These are phyloP conservation scores for Schizotus pectinicornis DNA, from an alignment of 2,888 invertebrate species.

Conservation along the genomic window DNA sequence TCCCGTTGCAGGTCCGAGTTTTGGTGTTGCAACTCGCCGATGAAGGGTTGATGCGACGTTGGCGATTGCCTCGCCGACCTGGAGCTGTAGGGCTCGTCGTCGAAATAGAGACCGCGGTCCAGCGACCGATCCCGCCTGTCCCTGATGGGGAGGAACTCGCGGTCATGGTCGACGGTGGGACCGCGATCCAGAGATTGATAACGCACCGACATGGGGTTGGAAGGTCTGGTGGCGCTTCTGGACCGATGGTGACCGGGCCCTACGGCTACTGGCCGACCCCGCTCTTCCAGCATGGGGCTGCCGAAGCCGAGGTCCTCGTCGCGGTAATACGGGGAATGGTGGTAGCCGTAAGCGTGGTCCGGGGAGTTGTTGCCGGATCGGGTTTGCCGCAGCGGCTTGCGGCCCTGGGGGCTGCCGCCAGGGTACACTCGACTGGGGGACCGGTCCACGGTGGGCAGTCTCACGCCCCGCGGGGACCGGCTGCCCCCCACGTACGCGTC, in stretches of 20 bases:
- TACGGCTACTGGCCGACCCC: slow-evolving; percentile 65
- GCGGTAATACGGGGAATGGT: slow-evolving; percentile 75
- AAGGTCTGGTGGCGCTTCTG: slow-evolving; percentile 75
- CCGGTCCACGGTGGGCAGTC: slow-evolving; percentile 88
- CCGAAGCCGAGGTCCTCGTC: slow-evolving; percentile 84
- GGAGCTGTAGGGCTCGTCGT: slow-evolving; percentile 69
- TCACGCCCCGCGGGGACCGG: slow-evolving; percentile 73
- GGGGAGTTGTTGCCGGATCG: slow-evolving; percentile 68
- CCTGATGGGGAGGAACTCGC: slow-evolving; percentile 86
- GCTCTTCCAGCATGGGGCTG: slow-evolving; percentile 85
- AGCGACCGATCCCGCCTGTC: slow-evolving; percentile 74
- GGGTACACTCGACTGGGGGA: slow-evolving; percentile 84
- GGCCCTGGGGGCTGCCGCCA: slow-evolving; percentile 62
- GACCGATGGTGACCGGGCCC: slow-evolving; percentile 73
- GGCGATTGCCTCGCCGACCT: slow-evolving; percentile 75
- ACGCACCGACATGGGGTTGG: slow-evolving; percentile 65
- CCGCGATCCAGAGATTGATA: slow-evolving; percentile 63
- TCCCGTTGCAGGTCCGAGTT: slow-evolving; percentile 95
- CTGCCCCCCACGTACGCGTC: slow-evolving; percentile 68
- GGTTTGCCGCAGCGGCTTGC: slow-evolving; percentile 58
- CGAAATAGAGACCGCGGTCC: slow-evolving; percentile 72
- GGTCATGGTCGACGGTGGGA: slow-evolving; percentile 67
- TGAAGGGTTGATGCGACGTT: slow-evolving; percentile 68
- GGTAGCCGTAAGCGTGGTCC: slow-evolving; percentile 60
- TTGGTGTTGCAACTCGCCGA: slow-evolving; percentile 88